Base-by-base conservation (phyloP, 2,113 vertebrate species). In the Phocoena sinus region DNA sequence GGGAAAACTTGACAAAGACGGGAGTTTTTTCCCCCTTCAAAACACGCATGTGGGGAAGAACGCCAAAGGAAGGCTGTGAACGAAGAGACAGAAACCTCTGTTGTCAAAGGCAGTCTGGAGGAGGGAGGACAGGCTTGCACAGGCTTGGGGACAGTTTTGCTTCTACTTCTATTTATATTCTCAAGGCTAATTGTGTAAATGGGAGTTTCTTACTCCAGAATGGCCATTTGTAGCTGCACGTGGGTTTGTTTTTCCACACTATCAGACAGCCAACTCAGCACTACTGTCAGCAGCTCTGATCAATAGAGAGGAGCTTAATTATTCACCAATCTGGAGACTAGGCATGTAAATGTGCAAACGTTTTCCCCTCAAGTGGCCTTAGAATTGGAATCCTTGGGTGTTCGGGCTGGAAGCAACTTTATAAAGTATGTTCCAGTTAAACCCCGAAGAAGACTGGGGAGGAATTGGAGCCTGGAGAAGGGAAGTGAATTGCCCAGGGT, bases 91-190 rank as follows among this genome's bases (percentile, higher is more conserved):
- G 26, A 83, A 91, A 68, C 47, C 56, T 85, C 31, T 63, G 60
- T 38, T 85, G 83, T 76, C 65, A 93, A 53, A 97, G 62, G 79
- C 67, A 53, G 74, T 56, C 73, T 87, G 87, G 62, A 94, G 91
- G 84, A 86, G 67, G 67, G 74, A 87, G 71, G 56, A 82, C 83
- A 93, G 79, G 60, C 82, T 79, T 82, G 62, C 84, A 65, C 13
- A 38, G 62, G 73, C 36, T 92, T 83, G 73, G 63, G 91, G 83
- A 83, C 86, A 83, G 38, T 92, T 92, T 94, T 85, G 77, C 79
- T 97, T 79, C 92, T 74, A 88, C 85, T 97, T 87, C 70, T 84
- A 65, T 88, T 96, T 91, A 73, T 91, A 73, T 44, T 95, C 50
- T 85, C 53, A 70, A 67, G 76, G 91, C 50, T 96, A 92, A 95